These are phyloP conservation scores for Dinoponera quadriceps DNA, from an alignment of 1,140 invertebrate genomes.

Conservation along the genomic window DNA sequence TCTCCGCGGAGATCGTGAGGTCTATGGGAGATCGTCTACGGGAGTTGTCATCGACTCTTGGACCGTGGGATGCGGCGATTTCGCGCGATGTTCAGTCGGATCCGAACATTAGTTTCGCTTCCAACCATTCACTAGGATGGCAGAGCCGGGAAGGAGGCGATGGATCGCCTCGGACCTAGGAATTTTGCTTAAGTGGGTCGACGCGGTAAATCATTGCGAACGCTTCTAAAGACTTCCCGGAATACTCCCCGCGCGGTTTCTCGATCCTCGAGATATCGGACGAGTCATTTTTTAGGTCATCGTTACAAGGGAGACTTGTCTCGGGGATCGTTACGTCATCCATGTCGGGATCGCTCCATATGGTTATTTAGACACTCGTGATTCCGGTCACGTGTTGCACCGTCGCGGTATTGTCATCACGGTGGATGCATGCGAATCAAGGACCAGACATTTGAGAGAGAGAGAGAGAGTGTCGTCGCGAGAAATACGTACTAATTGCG, in stretches of 20 bases:
- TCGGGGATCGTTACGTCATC: constrained; percentile 65
- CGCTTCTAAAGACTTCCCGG: constrained; percentile 31
- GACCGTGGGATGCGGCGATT: not conserved
- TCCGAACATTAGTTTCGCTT: constrained; percentile 2
- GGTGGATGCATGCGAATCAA: constrained; percentile 7
- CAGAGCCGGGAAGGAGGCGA: not conserved
- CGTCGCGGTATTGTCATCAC: constrained; percentile 52
- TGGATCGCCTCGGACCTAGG: constrained; percentile 19
- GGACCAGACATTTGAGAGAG: constrained; percentile 17
- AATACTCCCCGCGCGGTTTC: constrained; percentile 22
- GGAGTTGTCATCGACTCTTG: not conserved
- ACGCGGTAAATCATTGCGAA: constrained; percentile 41
- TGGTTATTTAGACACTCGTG: constrained; percentile 63
- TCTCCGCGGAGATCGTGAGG: not conserved
- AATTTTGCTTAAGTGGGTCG: constrained; percentile 55
- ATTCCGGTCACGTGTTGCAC: constrained; percentile 53
- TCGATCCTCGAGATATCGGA: constrained; percentile 37
- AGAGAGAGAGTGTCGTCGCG: no score
- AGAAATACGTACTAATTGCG: not conserved
- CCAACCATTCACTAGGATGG: not conserved
- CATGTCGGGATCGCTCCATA: constrained; percentile 51
- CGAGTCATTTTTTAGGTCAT: constrained; percentile 61
- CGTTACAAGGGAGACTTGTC: constrained; percentile 63
- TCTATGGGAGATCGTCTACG: no score
- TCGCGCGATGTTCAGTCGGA: no score